Evolutionary conservation across 2,797 vertebrate species (phyloP).

Genomic region (Molossus molossus): DNA sequence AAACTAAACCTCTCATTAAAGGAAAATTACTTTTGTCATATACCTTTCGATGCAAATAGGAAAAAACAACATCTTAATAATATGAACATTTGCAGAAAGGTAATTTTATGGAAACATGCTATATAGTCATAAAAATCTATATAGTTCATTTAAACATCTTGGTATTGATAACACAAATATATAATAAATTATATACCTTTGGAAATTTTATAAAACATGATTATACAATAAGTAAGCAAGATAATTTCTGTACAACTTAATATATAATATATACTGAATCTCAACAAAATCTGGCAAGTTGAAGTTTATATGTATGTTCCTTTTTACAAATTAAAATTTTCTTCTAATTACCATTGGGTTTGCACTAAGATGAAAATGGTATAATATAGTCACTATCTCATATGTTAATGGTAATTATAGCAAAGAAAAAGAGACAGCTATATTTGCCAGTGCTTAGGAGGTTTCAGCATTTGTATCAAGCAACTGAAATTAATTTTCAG

Average conservation of each 20-base stretch:
- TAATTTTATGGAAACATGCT: slow-evolving; percentile 22
- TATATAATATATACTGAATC: slow-evolving; percentile 11
- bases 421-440: neutral
- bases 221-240: neutral
- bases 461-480: neutral
- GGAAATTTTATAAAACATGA: slow-evolving; percentile 17
- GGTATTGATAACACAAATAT: neutral
- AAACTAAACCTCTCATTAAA: neutral
- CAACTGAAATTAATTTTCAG: slow-evolving; percentile 40
- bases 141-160: slow-evolving; percentile 3
- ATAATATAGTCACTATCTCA: neutral
- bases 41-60: neutral
- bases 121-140: neutral
- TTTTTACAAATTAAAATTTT: slow-evolving; percentile 7
- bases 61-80: neutral
- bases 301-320: neutral
- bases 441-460: neutral
- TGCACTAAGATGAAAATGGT: neutral
- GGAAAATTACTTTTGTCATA: neutral
- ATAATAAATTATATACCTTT: neutral
- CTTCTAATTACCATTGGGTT: slow-evolving; percentile 18
- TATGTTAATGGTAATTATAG: neutral
- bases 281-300: neutral
- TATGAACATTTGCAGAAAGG: neutral
- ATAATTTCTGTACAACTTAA: neutral